Evolutionary conservation across 2,797 vertebrate genomes (phyloP).

Genomic region (Coregonus suidteri): DNA sequence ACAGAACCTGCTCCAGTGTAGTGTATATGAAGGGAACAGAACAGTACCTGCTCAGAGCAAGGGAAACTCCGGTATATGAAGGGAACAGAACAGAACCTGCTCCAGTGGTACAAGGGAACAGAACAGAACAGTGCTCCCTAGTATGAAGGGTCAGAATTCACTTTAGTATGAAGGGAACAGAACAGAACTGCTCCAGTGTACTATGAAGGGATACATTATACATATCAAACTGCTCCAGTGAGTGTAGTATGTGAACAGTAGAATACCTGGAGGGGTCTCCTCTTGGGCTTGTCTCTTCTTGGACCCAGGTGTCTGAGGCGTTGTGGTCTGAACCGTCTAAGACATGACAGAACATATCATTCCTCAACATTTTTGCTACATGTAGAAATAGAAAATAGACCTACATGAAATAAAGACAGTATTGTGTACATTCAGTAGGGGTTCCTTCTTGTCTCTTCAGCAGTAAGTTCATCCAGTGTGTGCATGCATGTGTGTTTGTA

Average conservation of each 20-base stretch:
- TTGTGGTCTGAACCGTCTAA: conserved; percentile 10
- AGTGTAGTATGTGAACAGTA: not conserved
- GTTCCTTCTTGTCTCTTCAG: too few relatives aligned
- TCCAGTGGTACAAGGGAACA: too few relatives aligned
- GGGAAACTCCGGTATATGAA: too few relatives aligned
- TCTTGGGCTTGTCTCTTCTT: conserved; percentile 72
- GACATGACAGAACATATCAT: not conserved
- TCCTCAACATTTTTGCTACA: not conserved
- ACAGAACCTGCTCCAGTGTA: too few relatives aligned
- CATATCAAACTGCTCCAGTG: not conserved
- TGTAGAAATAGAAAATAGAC: not conserved
- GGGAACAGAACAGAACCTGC: too few relatives aligned
- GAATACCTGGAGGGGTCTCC: conserved; percentile 51
- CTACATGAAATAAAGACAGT: not conserved
- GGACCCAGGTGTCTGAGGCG: conserved; percentile 17
- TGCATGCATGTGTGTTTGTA: not conserved
- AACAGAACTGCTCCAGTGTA: too few relatives aligned
- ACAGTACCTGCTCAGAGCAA: too few relatives aligned
- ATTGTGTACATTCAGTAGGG: not conserved
- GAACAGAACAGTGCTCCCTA: too few relatives aligned
- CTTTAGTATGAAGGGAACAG: too few relatives aligned
- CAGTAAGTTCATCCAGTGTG: not conserved
- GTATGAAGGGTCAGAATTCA: too few relatives aligned
- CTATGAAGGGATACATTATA: too few relatives aligned
- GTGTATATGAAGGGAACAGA: too few relatives aligned